A percentile compares a stretch with the other conserved stretches of the same genome.
Evolutionary conservation across 2,888 invertebrate genomes (phyloP).

Genomic region (Conops quadrifasciatus): DNA sequence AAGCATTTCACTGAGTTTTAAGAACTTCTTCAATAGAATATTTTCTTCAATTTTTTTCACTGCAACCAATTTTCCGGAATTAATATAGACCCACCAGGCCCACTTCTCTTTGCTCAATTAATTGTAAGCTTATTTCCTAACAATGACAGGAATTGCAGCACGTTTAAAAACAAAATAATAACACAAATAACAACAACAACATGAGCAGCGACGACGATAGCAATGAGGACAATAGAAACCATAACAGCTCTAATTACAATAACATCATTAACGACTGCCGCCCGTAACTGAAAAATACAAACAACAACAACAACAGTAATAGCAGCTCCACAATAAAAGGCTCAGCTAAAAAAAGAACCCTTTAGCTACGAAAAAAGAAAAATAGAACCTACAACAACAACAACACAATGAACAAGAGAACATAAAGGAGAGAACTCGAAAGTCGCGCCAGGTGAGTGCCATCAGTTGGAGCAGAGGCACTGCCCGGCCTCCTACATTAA

Average conservation of each 20-base stretch:
- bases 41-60: too few relatives aligned
- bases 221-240: background rate
- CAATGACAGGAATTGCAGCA: too few relatives aligned
- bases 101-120: too few relatives aligned
- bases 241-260: background rate
- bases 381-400: background rate
- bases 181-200: background rate
- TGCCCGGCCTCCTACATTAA: background rate
- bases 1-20: too few relatives aligned
- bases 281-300: background rate
- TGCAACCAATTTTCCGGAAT: too few relatives aligned
- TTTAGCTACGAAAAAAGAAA: background rate
- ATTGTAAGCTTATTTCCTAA: too few relatives aligned
- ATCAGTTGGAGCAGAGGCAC: background rate
- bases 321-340: background rate
- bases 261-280: background rate
- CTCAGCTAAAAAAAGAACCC: background rate
- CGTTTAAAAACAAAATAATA: background rate
- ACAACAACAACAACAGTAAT: slow-evolving; percentile 5
- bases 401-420: background rate
- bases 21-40: too few relatives aligned
- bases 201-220: background rate
- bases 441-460: too few relatives aligned
- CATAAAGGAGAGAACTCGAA: background rate
- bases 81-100: too few relatives aligned